phyloP scores from a whole-genome alignment of 2,797 vertebrate species.

The Pipistrellus pipistrellus region DNA sequence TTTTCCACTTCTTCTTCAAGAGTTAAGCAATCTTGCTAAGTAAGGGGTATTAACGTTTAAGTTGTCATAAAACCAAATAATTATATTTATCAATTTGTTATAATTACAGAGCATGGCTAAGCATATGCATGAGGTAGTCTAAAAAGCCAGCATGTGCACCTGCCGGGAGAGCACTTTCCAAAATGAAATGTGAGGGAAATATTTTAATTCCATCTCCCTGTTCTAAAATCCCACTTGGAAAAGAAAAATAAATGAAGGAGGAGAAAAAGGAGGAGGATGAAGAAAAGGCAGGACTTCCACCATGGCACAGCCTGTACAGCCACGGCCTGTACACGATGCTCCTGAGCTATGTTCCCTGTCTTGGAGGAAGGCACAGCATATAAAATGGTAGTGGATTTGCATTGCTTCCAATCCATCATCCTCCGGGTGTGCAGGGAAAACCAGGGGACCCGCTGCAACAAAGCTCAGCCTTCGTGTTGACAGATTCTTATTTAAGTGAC shows the following conservation, averaged over 20 bases:
- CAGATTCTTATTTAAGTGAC: constrained; percentile 99
- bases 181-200: constrained; percentile 85
- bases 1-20: constrained; percentile 8
- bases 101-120: constrained; percentile 86
- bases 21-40: constrained; percentile 79
- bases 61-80: constrained; percentile 87
- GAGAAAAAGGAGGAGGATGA: background rate
- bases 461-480: constrained; percentile 94
- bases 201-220: constrained; percentile 84
- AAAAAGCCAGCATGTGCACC: constrained; percentile 80
- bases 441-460: constrained; percentile 91
- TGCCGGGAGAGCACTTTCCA: constrained; percentile 84
- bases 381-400: constrained; percentile 99
- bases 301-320: constrained; percentile 92
- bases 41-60: constrained; percentile 86
- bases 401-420: constrained; percentile 99
- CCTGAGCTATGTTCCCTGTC: constrained; percentile 97
- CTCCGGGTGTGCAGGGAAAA: constrained; percentile 91
- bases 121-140: constrained; percentile 82
- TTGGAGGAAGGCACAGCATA: constrained; percentile 94
- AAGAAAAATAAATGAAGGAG: background rate
- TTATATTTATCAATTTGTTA: constrained; percentile 89
- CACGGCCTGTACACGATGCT: constrained; percentile 96
- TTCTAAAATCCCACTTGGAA: constrained; percentile 84
- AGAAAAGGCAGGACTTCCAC: constrained; percentile 85